Base-by-base conservation (phyloP, 2,113 vertebrate genomes). In the Nothocercus julius region DNA sequence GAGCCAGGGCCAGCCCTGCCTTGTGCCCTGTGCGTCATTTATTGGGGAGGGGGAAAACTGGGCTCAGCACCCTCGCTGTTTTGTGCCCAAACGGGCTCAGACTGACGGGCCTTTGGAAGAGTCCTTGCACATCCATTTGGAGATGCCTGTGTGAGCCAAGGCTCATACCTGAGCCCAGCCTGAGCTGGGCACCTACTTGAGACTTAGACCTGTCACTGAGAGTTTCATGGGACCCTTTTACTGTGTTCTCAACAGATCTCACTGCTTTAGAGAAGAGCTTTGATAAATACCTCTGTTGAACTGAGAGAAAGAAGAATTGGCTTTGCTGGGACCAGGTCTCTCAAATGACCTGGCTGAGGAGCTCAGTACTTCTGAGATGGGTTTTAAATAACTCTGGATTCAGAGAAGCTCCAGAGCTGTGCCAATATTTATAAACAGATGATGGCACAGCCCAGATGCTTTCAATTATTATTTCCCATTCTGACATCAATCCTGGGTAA, bases 341-440 rank as follows among this genome's bases (percentile, higher is more conserved):
- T 94, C 77, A 83, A 90, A 75, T 34, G 68, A 92, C n/a, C 30
- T 67, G 7, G 6, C 25, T 88, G 59, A 85, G 36, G 21, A 77
- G 54, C 13, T 85, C 1, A 2, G 6, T 34, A 51, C 83, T 77
- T 92, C 61, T 64, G 72, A 73, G 30, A 87, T 72, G 59, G 62
- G 44, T 94, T 94, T 95, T 54, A 90, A 72, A 87, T 74, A 89
- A 40, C 51, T 54, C 38, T 34, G 74, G 68, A 81, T 40, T 70
- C 44, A 85, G 40, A 91, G 45, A 84, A 81, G 80, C 83, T 88
- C n/a, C 70, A 90, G 73, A 1, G 0, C 20, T 44, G 8, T 93
- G 72, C 59, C 90, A 90, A 38, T 74, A 42, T 96, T 95, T 96
- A 45, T 75, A 76, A 5, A 76, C 85, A 89, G 69, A 75, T 90